Evolutionary conservation across 2,888 invertebrate genomes (phyloP).

Genomic region (Operophtera brumata): DNA sequence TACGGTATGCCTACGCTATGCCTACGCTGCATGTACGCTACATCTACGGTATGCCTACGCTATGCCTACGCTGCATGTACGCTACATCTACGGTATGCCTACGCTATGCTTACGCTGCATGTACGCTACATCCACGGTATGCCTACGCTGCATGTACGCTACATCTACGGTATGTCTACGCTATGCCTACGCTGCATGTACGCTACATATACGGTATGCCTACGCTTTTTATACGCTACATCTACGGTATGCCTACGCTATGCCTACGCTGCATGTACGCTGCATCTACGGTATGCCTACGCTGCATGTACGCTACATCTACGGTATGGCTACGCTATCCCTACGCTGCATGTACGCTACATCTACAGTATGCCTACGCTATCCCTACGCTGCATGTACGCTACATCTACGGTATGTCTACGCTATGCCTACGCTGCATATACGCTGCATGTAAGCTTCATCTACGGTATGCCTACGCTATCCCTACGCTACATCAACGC

Average conservation of each 20-base stretch:
- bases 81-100: not conserved
- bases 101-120: not conserved
- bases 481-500: not conserved
- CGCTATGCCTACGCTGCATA: not conserved
- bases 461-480: constrained; percentile 2
- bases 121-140: not conserved
- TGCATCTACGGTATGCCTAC: not conserved
- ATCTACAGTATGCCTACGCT: not conserved
- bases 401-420: not conserved
- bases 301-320: not conserved
- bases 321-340: not conserved
- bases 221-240: not conserved
- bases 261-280: not conserved
- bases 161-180: constrained; percentile 1
- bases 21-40: no score
- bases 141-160: not conserved
- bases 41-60: not conserved
- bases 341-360: constrained; percentile 1
- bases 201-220: not conserved
- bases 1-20: not conserved
- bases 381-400: no score
- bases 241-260: not conserved
- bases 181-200: not conserved
- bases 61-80: not conserved
- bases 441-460: not conserved